Base-by-base conservation (phyloP, 2,888 invertebrate species). In the Stenodema calcarata region DNA sequence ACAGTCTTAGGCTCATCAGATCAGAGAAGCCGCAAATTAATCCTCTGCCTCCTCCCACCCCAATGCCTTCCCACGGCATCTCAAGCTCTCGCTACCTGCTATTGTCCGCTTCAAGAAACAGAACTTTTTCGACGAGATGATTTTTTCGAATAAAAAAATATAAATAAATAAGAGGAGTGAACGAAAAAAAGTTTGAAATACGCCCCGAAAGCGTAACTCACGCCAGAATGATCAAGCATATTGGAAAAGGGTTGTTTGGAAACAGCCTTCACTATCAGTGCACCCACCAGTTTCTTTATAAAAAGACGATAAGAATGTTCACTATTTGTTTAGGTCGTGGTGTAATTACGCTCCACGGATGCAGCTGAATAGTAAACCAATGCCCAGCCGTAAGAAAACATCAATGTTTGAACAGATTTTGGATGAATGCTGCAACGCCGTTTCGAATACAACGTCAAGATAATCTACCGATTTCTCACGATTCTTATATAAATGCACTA, bases 1-100 rank as follows among this genome's bases (percentile, higher is more conserved):
- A 87, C 86, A 87, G 87, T 87, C 87, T 87, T 86, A 87, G 87
- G 86, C 87, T 84, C 84, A 84, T 84, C 84, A 84, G 84, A 84
- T 84, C 84, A 84, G 84, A 84, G 62, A 27, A 73, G 84, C 84
- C 86, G 86, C 87, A 86, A 87, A 87, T 87, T 87, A 87, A 87
- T 87, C 87, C 87, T 76, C 81, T 47, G 50, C 78, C 42, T 75
- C 44, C 84, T 28, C 44, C 75, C 62, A 42, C 50, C 28, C 1
- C n/a, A 12, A 7, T 16, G 12, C 69, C 30, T 50, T 69, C n/a
- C 62, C 69, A 35, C 62, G 30, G 54, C 44, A 82, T 62, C 70
- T 54, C 70, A 27, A 83, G 23, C 41, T 69, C 73, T 54, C 84
- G 47, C 84, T 73, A 84, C 84, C 84, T 84, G 80, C 84, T 84